These are phyloP conservation scores for Cerastis leucographa DNA, from an alignment of 2,888 invertebrate species.

Conservation along the genomic window DNA sequence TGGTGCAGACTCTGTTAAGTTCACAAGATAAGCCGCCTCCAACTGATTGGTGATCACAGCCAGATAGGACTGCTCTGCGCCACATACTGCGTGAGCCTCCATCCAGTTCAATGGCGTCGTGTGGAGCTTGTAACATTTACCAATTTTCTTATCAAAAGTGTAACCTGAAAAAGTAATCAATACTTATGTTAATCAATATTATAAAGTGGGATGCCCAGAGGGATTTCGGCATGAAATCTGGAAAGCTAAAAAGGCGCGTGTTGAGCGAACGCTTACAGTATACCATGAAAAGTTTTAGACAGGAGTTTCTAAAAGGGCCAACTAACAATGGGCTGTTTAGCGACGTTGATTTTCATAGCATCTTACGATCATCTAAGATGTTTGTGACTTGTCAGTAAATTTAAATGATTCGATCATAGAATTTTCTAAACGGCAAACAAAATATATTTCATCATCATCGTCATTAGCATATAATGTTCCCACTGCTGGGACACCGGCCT, in stretches of 20 bases:
- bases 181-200: too few relatives aligned
- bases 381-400: not conserved
- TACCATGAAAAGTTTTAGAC: not conserved
- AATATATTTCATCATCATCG: too few relatives aligned
- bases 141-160: constrained; percentile 67
- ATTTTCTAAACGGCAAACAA: not conserved
- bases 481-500: too few relatives aligned
- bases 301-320: not conserved
- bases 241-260: too few relatives aligned
- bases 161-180: constrained; percentile 72
- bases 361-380: not conserved
- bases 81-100: constrained; percentile 77
- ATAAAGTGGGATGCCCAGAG: too few relatives aligned
- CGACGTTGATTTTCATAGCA: not conserved
- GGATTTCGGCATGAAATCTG: too few relatives aligned
- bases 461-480: too few relatives aligned
- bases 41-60: constrained; percentile 74
- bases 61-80: constrained; percentile 76
- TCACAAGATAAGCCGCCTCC: constrained; percentile 38
- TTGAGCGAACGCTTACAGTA: not conserved
- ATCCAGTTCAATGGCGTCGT: constrained; percentile 77
- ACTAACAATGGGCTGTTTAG: not conserved
- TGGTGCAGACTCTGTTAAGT: constrained; percentile 8
- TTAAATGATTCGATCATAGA: not conserved
- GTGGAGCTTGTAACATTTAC: constrained; percentile 83